These are phyloP conservation scores for Sialia sialis DNA, from an alignment of 2,113 vertebrate species.

Conservation along the genomic window DNA sequence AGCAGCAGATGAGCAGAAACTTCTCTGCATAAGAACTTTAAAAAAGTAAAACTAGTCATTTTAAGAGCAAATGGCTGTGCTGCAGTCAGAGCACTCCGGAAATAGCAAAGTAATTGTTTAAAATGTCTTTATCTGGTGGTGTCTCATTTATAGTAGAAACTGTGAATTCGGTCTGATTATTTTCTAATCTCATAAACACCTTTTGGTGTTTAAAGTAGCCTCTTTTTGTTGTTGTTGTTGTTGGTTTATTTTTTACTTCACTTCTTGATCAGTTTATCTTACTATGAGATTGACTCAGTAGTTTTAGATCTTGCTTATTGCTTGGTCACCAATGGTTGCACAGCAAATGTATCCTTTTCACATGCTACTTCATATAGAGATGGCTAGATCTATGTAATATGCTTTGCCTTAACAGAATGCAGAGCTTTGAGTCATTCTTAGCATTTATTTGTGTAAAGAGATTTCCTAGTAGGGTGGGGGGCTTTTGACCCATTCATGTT, in stretches of 20 bases:
- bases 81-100: background rate
- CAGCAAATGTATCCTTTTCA: slow-evolving; percentile 6
- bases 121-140: background rate
- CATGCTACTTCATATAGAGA: background rate
- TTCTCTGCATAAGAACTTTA: slow-evolving; percentile 31
- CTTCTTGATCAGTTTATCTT: background rate
- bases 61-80: background rate
- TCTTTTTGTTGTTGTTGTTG: background rate
- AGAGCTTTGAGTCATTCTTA: background rate
- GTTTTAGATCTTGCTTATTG: background rate
- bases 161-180: background rate
- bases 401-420: background rate
- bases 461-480: background rate
- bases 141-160: background rate
- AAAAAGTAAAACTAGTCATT: slow-evolving; percentile 37
- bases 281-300: background rate
- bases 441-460: background rate
- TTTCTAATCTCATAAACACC: background rate
- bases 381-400: background rate
- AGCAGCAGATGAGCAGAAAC: slow-evolving; percentile 64
- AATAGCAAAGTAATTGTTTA: background rate
- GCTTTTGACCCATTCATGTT: background rate
- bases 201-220: background rate
- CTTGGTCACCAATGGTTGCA: slow-evolving; percentile 8
- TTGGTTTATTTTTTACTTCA: background rate